These are phyloP conservation scores for Malthinus flaveolus DNA, from an alignment of 2,888 invertebrate species.

Conservation along the genomic window DNA sequence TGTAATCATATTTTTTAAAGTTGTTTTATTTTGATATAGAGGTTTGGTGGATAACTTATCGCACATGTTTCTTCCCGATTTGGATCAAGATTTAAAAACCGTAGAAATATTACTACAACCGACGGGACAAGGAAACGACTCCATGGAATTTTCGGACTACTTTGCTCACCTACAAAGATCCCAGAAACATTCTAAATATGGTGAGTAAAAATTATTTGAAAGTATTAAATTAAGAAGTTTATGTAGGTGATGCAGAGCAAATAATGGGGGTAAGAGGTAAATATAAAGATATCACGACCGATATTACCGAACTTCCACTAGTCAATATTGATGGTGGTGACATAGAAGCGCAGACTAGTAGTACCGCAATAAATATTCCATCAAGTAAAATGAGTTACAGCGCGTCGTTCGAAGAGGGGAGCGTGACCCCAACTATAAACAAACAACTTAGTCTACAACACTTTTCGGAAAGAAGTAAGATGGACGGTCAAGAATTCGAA, in stretches of 20 bases:
- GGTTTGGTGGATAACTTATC: conserved; percentile 52
- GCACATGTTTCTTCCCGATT: conserved; percentile 60
- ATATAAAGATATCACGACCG: not conserved
- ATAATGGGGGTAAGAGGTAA: not conserved
- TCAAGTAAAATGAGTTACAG: not conserved
- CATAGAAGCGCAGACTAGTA: no score
- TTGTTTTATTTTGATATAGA: conserved; percentile 39
- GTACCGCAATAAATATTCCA: not conserved
- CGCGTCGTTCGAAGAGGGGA: conserved; percentile 27
- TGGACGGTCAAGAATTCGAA: not conserved
- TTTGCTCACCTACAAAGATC: conserved; percentile 43
- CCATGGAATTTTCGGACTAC: conserved; percentile 51
- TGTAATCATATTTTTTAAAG: not conserved
- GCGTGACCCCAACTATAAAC: conserved; percentile 34
- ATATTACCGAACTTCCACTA: not conserved
- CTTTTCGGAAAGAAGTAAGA: not conserved
- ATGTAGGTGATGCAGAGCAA: not conserved
- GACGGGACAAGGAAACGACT: conserved; percentile 46
- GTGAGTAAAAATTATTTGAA: conserved; percentile 47
- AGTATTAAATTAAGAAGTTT: not conserved
- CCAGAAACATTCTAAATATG: conserved; percentile 49
- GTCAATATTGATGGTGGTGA: not conserved
- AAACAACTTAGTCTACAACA: conserved; percentile 28
- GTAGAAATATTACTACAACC: conserved; percentile 57
- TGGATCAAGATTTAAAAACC: conserved; percentile 60